Conservation (phyloP, 2,888 invertebrate genomes). For the Branchellion lobata region DNA sequence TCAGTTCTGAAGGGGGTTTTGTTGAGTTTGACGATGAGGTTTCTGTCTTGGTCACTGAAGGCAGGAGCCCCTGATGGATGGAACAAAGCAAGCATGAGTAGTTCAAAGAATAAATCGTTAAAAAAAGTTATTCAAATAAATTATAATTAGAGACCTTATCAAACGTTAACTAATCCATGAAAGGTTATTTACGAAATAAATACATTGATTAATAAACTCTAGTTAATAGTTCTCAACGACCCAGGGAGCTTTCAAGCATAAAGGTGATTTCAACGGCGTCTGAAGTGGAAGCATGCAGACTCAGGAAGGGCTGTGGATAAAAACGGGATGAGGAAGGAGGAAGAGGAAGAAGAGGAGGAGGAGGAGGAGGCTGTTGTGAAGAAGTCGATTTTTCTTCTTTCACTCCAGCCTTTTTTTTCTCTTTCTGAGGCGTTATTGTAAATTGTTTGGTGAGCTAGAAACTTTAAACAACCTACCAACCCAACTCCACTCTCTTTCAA, state of each 20-base stretch:
- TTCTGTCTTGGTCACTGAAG: not conserved
- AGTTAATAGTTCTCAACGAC: too few relatives aligned
- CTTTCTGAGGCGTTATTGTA: not conserved
- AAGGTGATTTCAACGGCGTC: conserved; percentile 59
- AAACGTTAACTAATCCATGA: too few relatives aligned
- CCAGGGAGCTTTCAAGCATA: conserved; percentile 57
- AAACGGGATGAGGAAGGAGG: not conserved
- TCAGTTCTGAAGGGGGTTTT: not conserved
- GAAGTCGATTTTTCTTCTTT: conserved; percentile 50
- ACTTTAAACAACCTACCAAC: too few relatives aligned
- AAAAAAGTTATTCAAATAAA: too few relatives aligned
- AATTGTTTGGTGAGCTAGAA: too few relatives aligned
- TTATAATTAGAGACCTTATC: too few relatives aligned
- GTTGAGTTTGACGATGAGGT: not conserved
- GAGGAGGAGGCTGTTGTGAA: conserved; percentile 2
- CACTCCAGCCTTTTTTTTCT: conserved; percentile 30
- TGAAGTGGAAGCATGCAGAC: conserved; percentile 59
- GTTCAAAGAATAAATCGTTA: too few relatives aligned
- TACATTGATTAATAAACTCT: too few relatives aligned
- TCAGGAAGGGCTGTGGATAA: conserved; percentile 54
- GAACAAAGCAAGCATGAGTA: too few relatives aligned
- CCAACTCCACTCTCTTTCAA: too few relatives aligned
- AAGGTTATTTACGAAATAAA: too few relatives aligned
- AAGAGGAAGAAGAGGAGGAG: not conserved
- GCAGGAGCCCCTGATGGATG: not conserved